A percentile compares a stretch with the other conserved stretches of the same genome.
Conservation (phyloP, 2,797 vertebrate genomes). For the Sebastes ruberrimus region DNA sequence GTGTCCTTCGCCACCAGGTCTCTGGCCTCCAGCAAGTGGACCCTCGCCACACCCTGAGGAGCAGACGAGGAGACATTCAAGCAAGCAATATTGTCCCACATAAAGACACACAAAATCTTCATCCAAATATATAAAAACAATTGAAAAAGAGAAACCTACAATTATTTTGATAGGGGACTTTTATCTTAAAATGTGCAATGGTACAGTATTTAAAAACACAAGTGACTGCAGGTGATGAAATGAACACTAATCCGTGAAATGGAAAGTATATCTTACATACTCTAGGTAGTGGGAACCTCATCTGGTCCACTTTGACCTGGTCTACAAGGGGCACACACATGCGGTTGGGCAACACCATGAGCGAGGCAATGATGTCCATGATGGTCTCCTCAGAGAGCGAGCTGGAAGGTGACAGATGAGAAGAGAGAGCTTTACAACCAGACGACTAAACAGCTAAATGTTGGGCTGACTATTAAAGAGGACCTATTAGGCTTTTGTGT, state of each 20-base stretch:
- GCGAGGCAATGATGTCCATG: slow-evolving; percentile 89
- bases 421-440: not conserved
- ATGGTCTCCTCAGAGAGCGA: slow-evolving; percentile 89
- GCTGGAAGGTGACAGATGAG: slow-evolving; percentile 70
- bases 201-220: not conserved
- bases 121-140: not conserved
- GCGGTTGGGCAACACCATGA: slow-evolving; percentile 94
- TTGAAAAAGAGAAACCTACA: not conserved
- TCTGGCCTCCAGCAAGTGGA: slow-evolving; percentile 88
- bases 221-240: not conserved
- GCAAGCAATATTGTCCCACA: not conserved
- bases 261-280: slow-evolving; percentile 78
- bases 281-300: slow-evolving; percentile 92
- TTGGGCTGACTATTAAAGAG: not conserved
- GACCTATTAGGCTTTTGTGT: no score
- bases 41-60: slow-evolving; percentile 90
- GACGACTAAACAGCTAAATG: not conserved
- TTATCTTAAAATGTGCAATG: not conserved
- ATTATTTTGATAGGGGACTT: not conserved
- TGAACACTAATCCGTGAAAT: not conserved
- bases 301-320: slow-evolving; percentile 88
- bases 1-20: slow-evolving; percentile 91
- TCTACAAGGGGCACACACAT: slow-evolving; percentile 92
- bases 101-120: not conserved
- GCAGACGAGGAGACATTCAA: not conserved